A percentile compares a stretch with the other conserved stretches of the same genome.
Conservation (phyloP, 2,888 invertebrate genomes). For the Caenorhabditis sp. region DNA sequence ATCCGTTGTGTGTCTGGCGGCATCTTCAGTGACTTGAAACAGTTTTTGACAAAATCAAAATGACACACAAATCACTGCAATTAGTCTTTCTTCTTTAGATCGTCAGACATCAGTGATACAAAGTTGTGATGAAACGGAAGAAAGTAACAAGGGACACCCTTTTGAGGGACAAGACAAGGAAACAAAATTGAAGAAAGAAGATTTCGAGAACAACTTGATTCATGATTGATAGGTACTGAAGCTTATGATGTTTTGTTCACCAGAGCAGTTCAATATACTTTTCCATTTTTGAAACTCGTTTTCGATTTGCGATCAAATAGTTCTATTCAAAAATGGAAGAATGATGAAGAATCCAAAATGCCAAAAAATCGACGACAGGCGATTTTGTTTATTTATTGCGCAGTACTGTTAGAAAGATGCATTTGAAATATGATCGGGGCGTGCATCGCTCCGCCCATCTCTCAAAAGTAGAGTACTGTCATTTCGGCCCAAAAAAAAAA, state of each 20-base stretch:
- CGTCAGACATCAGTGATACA: conserved; percentile 33
- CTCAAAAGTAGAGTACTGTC: conserved; percentile 39
- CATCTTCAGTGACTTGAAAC: conserved; percentile 49
- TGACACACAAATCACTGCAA: conserved; percentile 59
- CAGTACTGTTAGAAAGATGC: conserved; percentile 47
- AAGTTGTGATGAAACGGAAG: conserved; percentile 3
- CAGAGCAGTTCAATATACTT: neutral
- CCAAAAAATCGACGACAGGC: conserved; percentile 23
- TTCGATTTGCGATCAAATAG: conserved; percentile 14
- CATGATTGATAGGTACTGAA: conserved; percentile 1
- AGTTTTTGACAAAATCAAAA: conserved; percentile 56
- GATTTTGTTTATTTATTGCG: conserved; percentile 57
- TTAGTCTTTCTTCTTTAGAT: neutral
- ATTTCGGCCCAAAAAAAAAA: conserved; percentile 16
- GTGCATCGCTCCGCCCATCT: conserved; percentile 19
- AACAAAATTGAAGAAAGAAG: neutral
- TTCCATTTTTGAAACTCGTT: neutral
- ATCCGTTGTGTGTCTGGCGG: conserved; percentile 63
- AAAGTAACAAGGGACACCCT: conserved; percentile 18
- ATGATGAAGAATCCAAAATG: conserved; percentile 9
- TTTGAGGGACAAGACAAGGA: neutral
- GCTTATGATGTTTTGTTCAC: neutral
- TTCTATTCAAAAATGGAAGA: neutral
- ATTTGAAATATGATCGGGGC: conserved; percentile 32
- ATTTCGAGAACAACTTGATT: conserved; percentile 3